Evolutionary conservation across 92 coral and sea anemone species (phyloP), one percentile per base, ranked within the genome.

Genomic region (Heteractis magnifica): DNA sequence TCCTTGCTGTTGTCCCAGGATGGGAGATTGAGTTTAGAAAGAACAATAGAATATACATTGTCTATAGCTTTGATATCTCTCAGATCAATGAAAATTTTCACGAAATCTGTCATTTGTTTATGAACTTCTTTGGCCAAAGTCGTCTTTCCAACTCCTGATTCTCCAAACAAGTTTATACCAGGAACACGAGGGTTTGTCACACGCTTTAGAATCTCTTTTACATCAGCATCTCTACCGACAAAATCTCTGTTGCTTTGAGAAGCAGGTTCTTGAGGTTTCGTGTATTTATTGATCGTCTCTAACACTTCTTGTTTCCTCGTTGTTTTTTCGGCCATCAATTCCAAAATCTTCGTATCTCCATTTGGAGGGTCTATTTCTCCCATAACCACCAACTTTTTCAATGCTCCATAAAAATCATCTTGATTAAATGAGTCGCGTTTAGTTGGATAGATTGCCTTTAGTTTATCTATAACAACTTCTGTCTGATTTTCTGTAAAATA

Each of bases 81-180:
- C 48, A 87, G 65, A 77, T 90, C 93, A 41, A 85, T 65, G 10
- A 64, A 70, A n/a, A 51, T 11, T 5, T 2, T 20, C 9, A 6
- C 75, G 26, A 64, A 80, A 41, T 49, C 65, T 23, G 41, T 48
- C 52, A 80, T 26, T 13, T 18, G 13, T 80, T 80, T 80, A 19
- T 21, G 71, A 34, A 68, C 76, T 52, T 86, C 84, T 48, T 74
- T 64, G 6, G 92, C 97, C 51, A 93, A 81, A 2, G 89, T 88
- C 55, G 97, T 93, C 68, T 93, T 93, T 41, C 97, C 97, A 18
- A 93, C 92, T 18, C 97, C 97, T 41, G 90, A 85, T n/a, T 82
- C 77, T 8, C 97, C 97, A 55, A 62, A 84, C 78, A 90, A 75
- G 75, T 87, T 88, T 44, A 92, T 58, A 34, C 86, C 89, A 1